Evolutionary conservation across 2,113 vertebrate species (phyloP).

Genomic region (Notothenia rossii): DNA sequence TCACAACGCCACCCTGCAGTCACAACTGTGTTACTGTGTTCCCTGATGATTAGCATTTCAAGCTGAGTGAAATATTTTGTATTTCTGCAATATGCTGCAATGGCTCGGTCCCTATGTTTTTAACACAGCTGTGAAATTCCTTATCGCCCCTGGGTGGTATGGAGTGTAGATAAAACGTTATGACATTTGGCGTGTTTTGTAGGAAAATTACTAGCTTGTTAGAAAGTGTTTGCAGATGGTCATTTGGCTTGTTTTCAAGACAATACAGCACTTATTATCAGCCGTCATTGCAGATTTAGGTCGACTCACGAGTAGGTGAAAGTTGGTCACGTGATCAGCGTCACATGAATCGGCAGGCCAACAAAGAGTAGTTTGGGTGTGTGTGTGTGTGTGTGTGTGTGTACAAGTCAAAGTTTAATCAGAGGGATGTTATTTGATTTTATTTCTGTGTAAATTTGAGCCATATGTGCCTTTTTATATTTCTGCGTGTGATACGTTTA

Average conservation of each 20-base stretch:
- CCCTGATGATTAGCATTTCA: background rate
- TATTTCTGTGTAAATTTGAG: background rate
- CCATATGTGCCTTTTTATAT: background rate
- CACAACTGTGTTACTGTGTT: background rate
- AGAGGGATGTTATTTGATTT: background rate
- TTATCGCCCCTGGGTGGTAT: slow-evolving; percentile 25
- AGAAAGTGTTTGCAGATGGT: slow-evolving; percentile 47
- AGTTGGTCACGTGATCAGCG: slow-evolving; percentile 32
- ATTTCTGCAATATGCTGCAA: background rate
- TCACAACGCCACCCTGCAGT: background rate
- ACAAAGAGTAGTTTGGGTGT: background rate
- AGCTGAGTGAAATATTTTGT: background rate
- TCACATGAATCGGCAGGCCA: slow-evolving; percentile 14
- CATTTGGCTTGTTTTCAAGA: slow-evolving; percentile 62
- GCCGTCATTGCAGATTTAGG: slow-evolving; percentile 24
- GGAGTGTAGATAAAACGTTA: slow-evolving; percentile 40
- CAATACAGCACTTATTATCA: slow-evolving; percentile 26
- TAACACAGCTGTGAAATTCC: slow-evolving; percentile 23
- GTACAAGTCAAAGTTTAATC: slow-evolving; percentile 22
- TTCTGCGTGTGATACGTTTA: background rate
- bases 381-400: background rate
- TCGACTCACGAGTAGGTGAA: background rate
- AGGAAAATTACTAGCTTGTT: slow-evolving; percentile 41
- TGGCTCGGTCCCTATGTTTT: background rate
- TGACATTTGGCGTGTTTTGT: slow-evolving; percentile 31